Conservation (phyloP, 2,113 vertebrate genomes). For the Machaerirhynchus nigripectus region DNA sequence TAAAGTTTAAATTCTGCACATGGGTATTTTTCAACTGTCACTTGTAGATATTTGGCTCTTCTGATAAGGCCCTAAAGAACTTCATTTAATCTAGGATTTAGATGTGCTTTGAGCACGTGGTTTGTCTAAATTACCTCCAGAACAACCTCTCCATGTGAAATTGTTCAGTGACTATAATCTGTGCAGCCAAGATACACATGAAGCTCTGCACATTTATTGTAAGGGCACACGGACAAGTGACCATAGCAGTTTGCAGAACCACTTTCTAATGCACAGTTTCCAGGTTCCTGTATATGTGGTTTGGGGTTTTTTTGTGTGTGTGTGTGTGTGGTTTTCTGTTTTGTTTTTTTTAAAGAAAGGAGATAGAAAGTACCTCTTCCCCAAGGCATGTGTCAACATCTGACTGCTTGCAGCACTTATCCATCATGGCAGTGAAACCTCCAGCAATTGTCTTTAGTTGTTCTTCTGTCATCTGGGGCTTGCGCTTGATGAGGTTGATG, state of each 20-base stretch:
- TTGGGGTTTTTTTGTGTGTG: not conserved
- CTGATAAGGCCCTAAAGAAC: not conserved
- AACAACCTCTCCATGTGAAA: not conserved
- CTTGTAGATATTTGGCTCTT: not conserved
- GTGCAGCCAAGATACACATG: not conserved
- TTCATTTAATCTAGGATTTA: not conserved
- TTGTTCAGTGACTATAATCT: not conserved
- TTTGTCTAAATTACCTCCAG: not conserved
- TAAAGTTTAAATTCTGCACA: not conserved
- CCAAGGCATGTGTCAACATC: not conserved
- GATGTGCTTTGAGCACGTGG: not conserved
- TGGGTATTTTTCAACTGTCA: not conserved
- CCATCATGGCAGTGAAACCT: not conserved
- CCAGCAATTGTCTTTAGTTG: not conserved
- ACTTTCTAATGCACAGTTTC: not conserved
- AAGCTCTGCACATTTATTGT: not conserved
- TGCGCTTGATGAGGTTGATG: slow-evolving; percentile 52
- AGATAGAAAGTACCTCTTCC: slow-evolving; percentile 45
- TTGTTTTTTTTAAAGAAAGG: not conserved
- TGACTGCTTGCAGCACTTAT: slow-evolving; percentile 32
- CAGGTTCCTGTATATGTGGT: not conserved
- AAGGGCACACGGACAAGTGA: not conserved
- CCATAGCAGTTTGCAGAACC: not conserved
- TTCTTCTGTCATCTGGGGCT: slow-evolving; percentile 4
- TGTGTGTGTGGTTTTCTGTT: not conserved